These are phyloP conservation scores for Raja brachyura DNA, from an alignment of 2,113 vertebrate genomes.

Conservation along the genomic window DNA sequence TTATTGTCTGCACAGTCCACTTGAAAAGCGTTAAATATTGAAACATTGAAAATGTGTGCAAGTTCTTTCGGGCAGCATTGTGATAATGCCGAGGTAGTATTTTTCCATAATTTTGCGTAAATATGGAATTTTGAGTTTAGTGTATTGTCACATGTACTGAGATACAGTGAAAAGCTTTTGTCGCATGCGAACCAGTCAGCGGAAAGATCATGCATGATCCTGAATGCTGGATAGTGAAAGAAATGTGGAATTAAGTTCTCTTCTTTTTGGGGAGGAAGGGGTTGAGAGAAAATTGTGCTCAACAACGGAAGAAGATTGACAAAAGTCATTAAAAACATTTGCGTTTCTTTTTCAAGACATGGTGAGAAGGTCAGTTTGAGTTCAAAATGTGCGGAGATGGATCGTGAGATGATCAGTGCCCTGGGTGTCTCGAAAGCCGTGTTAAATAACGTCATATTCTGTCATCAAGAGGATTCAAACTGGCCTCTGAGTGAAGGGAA, in stretches of 20 bases:
- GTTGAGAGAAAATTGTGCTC: neutral
- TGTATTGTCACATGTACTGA: too few species aligned
- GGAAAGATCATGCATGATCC: too few species aligned
- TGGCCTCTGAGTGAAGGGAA: constrained; percentile 95
- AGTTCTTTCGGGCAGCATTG: too few species aligned
- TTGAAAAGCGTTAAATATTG: too few species aligned
- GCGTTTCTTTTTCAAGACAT: constrained; percentile 54
- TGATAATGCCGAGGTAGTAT: too few species aligned
- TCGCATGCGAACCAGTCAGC: too few species aligned
- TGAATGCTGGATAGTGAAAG: neutral
- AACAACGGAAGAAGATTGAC: neutral
- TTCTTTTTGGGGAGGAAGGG: neutral
- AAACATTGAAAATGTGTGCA: too few species aligned
- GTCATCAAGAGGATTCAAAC: constrained; percentile 97
- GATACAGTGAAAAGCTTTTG: too few species aligned
- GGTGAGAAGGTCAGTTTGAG: constrained; percentile 80
- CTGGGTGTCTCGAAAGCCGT: constrained; percentile 90
- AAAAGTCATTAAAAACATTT: neutral
- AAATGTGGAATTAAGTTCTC: neutral
- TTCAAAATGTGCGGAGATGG: constrained; percentile 91
- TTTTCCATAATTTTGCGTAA: too few species aligned
- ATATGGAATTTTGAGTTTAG: too few species aligned
- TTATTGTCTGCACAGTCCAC: too few species aligned
- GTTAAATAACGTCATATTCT: constrained; percentile 93
- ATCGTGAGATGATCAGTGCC: constrained; percentile 86